A percentile compares a stretch with the other conserved stretches of the same genome.
phyloP scores from a whole-genome alignment of 2,113 vertebrate genomes.

The Vireo altiloquus region DNA sequence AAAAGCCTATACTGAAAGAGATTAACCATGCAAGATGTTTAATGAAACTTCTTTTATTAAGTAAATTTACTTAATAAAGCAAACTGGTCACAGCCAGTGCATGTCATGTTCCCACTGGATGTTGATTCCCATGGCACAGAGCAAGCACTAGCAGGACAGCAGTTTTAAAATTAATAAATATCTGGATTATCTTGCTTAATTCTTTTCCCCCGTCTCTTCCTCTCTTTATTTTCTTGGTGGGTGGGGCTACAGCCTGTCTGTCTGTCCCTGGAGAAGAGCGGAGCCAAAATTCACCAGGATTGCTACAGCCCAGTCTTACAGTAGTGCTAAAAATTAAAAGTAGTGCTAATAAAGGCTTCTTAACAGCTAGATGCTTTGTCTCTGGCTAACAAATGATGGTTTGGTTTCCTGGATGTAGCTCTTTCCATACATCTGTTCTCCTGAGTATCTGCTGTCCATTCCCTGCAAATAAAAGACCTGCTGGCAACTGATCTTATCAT shows the following conservation, averaged over 20 bases:
- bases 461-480: neutral
- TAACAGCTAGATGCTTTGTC: neutral
- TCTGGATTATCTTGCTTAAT: too few relatives aligned
- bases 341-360: neutral
- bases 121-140: too few relatives aligned
- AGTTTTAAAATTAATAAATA: too few relatives aligned
- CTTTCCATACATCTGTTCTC: neutral
- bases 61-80: neutral
- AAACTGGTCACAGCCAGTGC: neutral
- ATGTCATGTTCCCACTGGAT: neutral
- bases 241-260: neutral
- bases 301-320: neutral
- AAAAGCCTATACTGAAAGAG: neutral
- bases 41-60: conserved; percentile 39
- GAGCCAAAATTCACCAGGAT: neutral
- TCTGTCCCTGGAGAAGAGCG: neutral
- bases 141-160: fast-evolving
- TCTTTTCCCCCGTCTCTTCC: too few relatives aligned
- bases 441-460: neutral
- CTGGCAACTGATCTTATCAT: neutral
- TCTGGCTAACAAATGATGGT: neutral
- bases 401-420: neutral
- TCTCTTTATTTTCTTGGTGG: neutral
- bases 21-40: conserved; percentile 7
- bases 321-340: neutral